Base-by-base conservation (phyloP, 2,113 vertebrate species). In the Eubucco bourcierii region DNA sequence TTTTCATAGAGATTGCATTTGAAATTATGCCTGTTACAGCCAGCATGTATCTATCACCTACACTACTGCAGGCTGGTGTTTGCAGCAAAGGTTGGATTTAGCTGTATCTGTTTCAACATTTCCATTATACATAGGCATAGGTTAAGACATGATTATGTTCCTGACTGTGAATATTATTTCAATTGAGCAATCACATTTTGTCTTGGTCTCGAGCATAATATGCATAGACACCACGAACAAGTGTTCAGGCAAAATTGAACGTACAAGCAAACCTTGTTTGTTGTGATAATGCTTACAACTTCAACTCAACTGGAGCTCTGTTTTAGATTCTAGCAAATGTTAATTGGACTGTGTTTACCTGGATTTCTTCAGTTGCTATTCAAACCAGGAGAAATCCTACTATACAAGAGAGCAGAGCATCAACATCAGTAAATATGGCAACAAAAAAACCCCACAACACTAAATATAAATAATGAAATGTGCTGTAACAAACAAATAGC, bases 1-100 rank as follows among this genome's bases (percentile, higher is more conserved):
- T 80, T 92, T 39, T 59, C 12, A 25, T 1, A 7, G 2, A 1
- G 8, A 0, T 0, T 28, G 13, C 5, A 12, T 24, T 14, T n/a
- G 12, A 84, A 9, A 19, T 71, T 50, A 20, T 50, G 25, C 10
- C 24, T 6, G 1, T 31, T 59, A 16, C 20, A 46, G 10, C 59
- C 21, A 39, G 17, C 10, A 14, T 10, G 12, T 24, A 15, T 46
- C 6, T 19, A 12, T 55, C 4, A 53, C 20, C 34, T 41, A 2
- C 9, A 13, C 27, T 27, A 3, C 15, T 64, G 18, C 37, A 47
- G 47, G 34, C 20, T 25, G 12, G 6, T 39, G 39, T 31, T 77
- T 77, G 19, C n/a, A 55, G 55, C 39, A 73, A 2, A 34, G 29
- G 33, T 53, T 50, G 15, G 33, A 55, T 52, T 44, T 70, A 73